Conservation (phyloP, 2,797 vertebrate species). For the Sandelia bainsii region DNA sequence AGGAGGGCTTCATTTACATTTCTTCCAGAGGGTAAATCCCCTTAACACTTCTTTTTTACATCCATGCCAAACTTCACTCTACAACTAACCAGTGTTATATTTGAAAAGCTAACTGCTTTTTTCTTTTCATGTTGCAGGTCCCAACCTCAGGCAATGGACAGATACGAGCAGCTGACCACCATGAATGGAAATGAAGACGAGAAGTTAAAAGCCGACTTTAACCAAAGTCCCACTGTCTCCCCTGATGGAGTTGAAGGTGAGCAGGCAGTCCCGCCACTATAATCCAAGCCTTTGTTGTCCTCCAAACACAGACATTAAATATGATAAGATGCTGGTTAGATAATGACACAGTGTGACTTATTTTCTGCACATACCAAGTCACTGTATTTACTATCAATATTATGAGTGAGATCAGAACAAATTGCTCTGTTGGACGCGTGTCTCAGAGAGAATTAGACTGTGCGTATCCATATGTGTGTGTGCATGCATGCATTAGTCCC, state of each 20-base stretch:
- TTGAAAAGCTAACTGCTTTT: background rate
- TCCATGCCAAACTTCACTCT: background rate
- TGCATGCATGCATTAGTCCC: slow-evolving; percentile 42
- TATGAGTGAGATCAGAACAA: slow-evolving; percentile 77
- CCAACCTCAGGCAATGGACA: background rate
- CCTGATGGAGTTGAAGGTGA: slow-evolving; percentile 73
- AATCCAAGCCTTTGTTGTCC: slow-evolving; percentile 76
- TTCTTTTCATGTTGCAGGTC: slow-evolving; percentile 16
- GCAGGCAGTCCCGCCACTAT: slow-evolving; percentile 18
- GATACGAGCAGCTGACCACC: background rate
- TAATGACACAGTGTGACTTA: slow-evolving; percentile 73
- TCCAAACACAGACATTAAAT: slow-evolving; percentile 80
- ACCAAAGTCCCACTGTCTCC: slow-evolving; percentile 27
- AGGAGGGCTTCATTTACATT: background rate
- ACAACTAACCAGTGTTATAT: background rate
- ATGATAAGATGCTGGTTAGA: slow-evolving; percentile 78
- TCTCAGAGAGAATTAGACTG: slow-evolving; percentile 32
- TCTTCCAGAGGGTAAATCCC: background rate
- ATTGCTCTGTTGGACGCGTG: slow-evolving; percentile 30
- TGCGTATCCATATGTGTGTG: slow-evolving; percentile 17
- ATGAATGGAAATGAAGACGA: slow-evolving; percentile 11
- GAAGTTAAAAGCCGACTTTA: slow-evolving; percentile 7
- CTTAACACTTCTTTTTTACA: background rate
- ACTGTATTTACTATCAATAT: slow-evolving; percentile 87
- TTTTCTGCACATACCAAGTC: slow-evolving; percentile 68